Evolutionary conservation across 2,888 invertebrate genomes (phyloP).

Genomic region (Rhopalosiphum nymphaeae): DNA sequence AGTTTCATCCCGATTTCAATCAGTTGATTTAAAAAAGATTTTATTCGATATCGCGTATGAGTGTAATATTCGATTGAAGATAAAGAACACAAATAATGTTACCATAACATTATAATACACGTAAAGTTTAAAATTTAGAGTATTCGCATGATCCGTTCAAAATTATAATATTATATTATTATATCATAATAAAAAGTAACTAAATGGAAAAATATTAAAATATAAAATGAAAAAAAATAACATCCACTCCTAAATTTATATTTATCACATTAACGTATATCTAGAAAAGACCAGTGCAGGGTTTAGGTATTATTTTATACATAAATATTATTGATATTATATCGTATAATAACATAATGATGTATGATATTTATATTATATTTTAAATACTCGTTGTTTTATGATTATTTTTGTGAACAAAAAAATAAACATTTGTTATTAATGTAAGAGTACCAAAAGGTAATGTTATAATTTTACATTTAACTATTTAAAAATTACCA

Average conservation of each 20-base stretch:
- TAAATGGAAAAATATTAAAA: too few relatives aligned
- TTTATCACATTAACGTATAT: not conserved
- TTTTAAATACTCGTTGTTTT: not conserved
- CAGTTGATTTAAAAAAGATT: not conserved
- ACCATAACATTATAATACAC: not conserved
- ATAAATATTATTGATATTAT: not conserved
- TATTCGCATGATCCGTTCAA: not conserved
- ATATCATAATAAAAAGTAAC: not conserved
- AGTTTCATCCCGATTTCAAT: not conserved
- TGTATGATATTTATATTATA: not conserved
- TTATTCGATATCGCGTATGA: not conserved
- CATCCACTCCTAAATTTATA: not conserved
- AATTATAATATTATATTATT: not conserved
- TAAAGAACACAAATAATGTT: not conserved
- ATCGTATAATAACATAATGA: not conserved
- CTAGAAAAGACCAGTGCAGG: not conserved
- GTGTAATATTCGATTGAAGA: not conserved
- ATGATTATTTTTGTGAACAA: not conserved
- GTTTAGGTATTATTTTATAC: not conserved
- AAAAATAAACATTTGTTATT: not conserved
- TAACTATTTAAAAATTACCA: not conserved
- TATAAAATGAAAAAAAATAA: not conserved
- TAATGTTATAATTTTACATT: not conserved
- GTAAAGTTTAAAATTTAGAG: not conserved
- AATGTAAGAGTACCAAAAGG: not conserved